These are phyloP conservation scores for Heliconius hortense DNA, from an alignment of 2,888 invertebrate genomes.

Conservation along the genomic window DNA sequence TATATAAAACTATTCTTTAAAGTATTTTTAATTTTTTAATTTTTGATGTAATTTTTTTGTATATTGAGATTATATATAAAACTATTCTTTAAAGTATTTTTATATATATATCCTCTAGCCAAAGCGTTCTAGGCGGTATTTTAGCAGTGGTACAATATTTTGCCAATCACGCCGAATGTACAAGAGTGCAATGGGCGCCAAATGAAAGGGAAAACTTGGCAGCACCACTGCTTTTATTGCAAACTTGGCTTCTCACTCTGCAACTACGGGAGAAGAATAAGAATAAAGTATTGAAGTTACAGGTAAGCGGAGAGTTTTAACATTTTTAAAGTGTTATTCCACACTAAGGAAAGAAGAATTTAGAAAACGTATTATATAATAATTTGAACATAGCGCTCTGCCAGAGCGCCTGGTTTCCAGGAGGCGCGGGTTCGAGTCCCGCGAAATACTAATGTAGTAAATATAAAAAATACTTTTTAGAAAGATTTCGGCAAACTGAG, in stretches of 20 bases:
- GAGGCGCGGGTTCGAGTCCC: too few relatives aligned
- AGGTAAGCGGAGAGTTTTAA: slow-evolving; percentile 33
- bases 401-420: too few relatives aligned
- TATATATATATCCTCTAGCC: slow-evolving; percentile 80
- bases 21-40: slow-evolving; percentile 42
- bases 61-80: too few relatives aligned
- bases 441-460: too few relatives aligned
- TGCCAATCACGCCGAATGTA: slow-evolving; percentile 91
- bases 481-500: too few relatives aligned
- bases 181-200: slow-evolving; percentile 93
- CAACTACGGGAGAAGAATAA: slow-evolving; percentile 68
- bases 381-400: too few relatives aligned
- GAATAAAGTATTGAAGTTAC: slow-evolving; percentile 51
- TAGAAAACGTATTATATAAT: too few relatives aligned
- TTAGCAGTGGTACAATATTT: slow-evolving; percentile 87
- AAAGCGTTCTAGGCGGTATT: slow-evolving; percentile 87
- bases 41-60: not conserved
- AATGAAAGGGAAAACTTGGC: slow-evolving; percentile 93
- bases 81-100: slow-evolving; percentile 38
- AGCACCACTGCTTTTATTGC: slow-evolving; percentile 88
- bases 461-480: too few relatives aligned
- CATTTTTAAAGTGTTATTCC: too few relatives aligned
- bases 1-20: too few relatives aligned
- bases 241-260: slow-evolving; percentile 85
- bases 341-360: too few relatives aligned